phyloP scores from a whole-genome alignment of 37 sponge, comb jelly and placozoan species.

The Tethya wilhelma region DNA sequence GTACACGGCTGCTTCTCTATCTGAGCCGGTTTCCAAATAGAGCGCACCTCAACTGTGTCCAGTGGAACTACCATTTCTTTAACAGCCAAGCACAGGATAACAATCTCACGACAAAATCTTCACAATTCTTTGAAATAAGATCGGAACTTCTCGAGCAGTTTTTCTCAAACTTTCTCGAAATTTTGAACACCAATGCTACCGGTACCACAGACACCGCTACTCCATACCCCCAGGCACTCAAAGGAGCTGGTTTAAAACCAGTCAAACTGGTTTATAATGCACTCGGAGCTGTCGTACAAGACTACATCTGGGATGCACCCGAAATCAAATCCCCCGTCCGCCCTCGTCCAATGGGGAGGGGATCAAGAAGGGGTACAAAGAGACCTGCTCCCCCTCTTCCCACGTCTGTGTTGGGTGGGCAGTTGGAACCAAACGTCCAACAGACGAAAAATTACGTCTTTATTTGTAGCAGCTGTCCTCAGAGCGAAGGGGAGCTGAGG shows the following conservation, averaged over 20 bases:
- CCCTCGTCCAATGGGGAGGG: not conserved
- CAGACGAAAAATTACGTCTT: conserved; percentile 18
- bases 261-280: conserved; percentile 26
- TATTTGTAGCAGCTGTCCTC: conserved; percentile 34
- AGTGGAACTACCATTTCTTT: conserved; percentile 57
- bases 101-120: not conserved
- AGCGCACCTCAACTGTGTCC: conserved; percentile 19
- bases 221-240: not conserved
- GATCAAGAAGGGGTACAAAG: not conserved
- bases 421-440: not conserved
- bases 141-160: conserved; percentile 33
- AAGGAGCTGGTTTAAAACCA: not conserved
- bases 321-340: conserved; percentile 45
- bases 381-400: not conserved
- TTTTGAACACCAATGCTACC: not conserved
- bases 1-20: conserved; percentile 28
- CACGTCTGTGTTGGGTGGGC: not conserved
- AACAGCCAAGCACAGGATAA: not conserved
- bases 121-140: conserved; percentile 31
- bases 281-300: conserved; percentile 45
- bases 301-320: conserved; percentile 71
- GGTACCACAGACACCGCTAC: not conserved
- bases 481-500: conserved; percentile 4
- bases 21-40: conserved; percentile 30
- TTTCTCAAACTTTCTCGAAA: not conserved